Percentiles rank a stretch among this genome's conserved stretches.
Conservation (phyloP, 1,140 invertebrate genomes). For the Microplitis mediator region DNA sequence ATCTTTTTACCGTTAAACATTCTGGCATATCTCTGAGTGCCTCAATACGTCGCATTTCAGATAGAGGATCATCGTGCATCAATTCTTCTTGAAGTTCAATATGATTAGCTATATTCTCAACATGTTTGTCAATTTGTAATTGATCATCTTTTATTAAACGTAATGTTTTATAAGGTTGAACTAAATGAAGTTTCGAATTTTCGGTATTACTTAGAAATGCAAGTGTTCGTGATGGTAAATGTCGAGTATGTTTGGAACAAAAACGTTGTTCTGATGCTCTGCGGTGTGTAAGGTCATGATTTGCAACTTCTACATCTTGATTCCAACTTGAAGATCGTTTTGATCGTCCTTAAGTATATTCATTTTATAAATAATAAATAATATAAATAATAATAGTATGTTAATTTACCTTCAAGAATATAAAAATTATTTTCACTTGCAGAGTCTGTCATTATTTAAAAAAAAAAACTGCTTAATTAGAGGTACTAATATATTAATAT, state of each 20-base stretch:
- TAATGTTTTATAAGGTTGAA: constrained; percentile 30
- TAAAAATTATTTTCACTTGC: no score
- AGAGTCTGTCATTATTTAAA: no score
- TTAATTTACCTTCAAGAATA: no score
- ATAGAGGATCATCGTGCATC: constrained; percentile 67
- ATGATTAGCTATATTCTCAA: constrained; percentile 65
- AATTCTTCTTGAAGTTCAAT: constrained; percentile 66
- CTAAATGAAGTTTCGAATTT: not conserved
- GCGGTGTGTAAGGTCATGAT: not conserved
- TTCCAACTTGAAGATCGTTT: constrained; percentile 2
- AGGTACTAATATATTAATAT: no score
- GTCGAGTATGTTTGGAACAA: constrained; percentile 25
- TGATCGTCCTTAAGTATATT: not conserved
- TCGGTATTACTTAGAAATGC: not conserved
- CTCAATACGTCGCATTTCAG: constrained; percentile 66
- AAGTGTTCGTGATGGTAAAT: constrained; percentile 29
- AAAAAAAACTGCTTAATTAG: no score
- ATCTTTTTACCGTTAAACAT: constrained; percentile 68
- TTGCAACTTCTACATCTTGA: not conserved
- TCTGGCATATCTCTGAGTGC: constrained; percentile 69
- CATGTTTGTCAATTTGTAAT: constrained; percentile 48
- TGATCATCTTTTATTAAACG: not conserved
- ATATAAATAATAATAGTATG: no score
- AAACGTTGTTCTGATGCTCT: constrained; percentile 19
- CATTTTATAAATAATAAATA: not conserved